Base-by-base conservation (phyloP, 2,888 invertebrate species). In the Scaptomyza reducta region DNA sequence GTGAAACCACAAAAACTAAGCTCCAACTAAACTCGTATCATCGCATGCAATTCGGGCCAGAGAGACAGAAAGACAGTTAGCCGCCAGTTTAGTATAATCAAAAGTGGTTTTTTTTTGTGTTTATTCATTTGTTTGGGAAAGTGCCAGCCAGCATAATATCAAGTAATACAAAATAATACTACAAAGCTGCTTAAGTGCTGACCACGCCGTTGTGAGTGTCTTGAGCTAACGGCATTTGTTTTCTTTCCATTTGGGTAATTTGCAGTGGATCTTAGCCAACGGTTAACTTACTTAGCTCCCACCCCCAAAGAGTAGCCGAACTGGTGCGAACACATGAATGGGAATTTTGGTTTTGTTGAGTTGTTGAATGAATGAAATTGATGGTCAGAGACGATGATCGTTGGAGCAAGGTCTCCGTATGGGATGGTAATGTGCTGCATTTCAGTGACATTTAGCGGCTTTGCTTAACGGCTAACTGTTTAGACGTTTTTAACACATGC, bases 371-470 rank as follows among this genome's bases (percentile, higher is more conserved):
- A 25, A 49, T 47, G 31, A 16, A 44, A 64, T 46, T 53, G 49
- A 53, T 54, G 63, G 59, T 47, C 49, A 40, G 61, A 45, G 27
- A 6, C 27, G 10, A 31, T 10, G 10, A 31, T 18, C n/a, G 38
- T 27, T 27, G 45, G 42, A 31, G 38, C 55, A 62, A 45, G 49
- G 44, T 62, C 42, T 61, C n/a, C 10, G 14, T 16, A 3, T 40
- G 29, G 13, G n/a, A 33, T 33, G 40, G 49, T 40, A 53, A 60
- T 60, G 64, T 69, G 61, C 46, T 51, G 70, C 66, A 63, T 54
- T 56, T 77, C 76, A 74, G 79, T 79, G 81, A 81, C 84, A 84
- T 68, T 84, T 81, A 81, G 75, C 77, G 77, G 77, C 73, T 59
- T 47, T 61, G 70, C 62, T 80, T 62, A 68, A 72, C 79, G 74